Conservation (phyloP, 2,888 invertebrate species). For the Tenthredo distinguenda region DNA sequence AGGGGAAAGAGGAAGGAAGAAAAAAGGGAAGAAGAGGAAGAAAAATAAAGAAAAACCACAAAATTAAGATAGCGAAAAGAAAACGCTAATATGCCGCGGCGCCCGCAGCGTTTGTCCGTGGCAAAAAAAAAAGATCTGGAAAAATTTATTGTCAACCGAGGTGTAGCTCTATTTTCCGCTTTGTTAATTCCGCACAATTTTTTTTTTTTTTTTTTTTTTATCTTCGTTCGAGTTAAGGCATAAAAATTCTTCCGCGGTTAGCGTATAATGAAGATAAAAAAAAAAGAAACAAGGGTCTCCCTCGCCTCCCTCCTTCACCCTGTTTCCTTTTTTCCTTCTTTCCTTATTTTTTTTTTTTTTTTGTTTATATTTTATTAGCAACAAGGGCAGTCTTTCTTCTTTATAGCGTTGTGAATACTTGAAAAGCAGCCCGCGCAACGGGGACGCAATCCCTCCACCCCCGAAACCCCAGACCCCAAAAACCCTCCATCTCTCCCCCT, state of each 20-base stretch:
- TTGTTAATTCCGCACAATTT: not conserved
- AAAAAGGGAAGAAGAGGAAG: not conserved
- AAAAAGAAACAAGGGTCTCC: not conserved
- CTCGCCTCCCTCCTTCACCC: not conserved
- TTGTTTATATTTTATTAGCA: not conserved
- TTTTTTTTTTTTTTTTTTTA: not conserved
- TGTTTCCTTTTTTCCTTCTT: not conserved
- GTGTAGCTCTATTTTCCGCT: not conserved
- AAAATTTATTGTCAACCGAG: conserved; percentile 1
- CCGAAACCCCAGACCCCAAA: not conserved
- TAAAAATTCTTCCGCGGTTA: not conserved
- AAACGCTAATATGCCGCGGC: not conserved
- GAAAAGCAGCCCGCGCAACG: conserved; percentile 45
- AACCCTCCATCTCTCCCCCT: not conserved
- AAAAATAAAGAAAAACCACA: not conserved
- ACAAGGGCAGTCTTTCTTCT: conserved; percentile 34
- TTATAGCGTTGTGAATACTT: conserved; percentile 56
- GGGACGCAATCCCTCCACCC: not conserved
- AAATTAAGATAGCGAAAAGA: not conserved
- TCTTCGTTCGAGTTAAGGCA: not conserved
- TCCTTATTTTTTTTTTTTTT: not conserved
- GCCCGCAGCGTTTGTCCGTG: not conserved
- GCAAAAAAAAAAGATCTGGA: not conserved
- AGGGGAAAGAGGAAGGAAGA: not conserved
- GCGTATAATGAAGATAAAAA: not conserved